Conservation (phyloP, 2,888 invertebrate genomes). For the Trissolcus brochymenae region DNA sequence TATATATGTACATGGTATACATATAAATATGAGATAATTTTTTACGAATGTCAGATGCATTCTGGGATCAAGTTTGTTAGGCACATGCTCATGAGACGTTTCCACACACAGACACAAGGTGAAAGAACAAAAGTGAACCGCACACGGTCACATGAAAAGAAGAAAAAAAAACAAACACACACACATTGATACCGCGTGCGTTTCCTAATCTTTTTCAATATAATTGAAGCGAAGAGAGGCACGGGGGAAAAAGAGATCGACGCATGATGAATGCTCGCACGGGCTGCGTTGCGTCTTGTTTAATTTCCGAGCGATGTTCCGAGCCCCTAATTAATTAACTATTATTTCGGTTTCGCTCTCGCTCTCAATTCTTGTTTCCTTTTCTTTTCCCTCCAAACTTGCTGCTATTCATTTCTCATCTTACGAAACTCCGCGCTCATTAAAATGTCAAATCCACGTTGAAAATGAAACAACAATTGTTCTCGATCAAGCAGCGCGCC, state of each 20-base stretch:
- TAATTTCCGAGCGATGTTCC: conserved; percentile 48
- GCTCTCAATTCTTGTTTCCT: conserved; percentile 11
- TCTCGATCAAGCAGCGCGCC: not conserved
- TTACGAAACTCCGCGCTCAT: too few relatives aligned
- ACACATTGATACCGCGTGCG: conserved; percentile 32
- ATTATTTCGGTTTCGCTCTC: not conserved
- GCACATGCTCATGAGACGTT: conserved; percentile 49
- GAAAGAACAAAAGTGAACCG: conserved; percentile 4
- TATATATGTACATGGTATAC: conserved; percentile 54
- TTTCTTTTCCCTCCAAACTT: conserved; percentile 21
- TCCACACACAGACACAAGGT: conserved; percentile 13
- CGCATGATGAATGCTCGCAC: conserved; percentile 45
- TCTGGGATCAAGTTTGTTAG: conserved; percentile 69
- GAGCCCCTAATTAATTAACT: conserved; percentile 39
- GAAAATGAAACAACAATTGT: too few relatives aligned
- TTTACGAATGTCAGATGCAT: conserved; percentile 63
- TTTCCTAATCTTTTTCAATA: conserved; percentile 54
- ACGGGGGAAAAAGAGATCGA: conserved; percentile 19
- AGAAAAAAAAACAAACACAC: too few relatives aligned
- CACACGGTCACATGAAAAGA: conserved; percentile 8
- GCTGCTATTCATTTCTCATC: conserved; percentile 14
- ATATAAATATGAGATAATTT: conserved; percentile 58
- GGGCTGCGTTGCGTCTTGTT: conserved; percentile 39
- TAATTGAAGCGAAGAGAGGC: conserved; percentile 35
- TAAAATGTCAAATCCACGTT: too few relatives aligned